Evolutionary conservation across 53 echinoderm and acorn worm species (phyloP).

Genomic region (Holothuria leucospilota): DNA sequence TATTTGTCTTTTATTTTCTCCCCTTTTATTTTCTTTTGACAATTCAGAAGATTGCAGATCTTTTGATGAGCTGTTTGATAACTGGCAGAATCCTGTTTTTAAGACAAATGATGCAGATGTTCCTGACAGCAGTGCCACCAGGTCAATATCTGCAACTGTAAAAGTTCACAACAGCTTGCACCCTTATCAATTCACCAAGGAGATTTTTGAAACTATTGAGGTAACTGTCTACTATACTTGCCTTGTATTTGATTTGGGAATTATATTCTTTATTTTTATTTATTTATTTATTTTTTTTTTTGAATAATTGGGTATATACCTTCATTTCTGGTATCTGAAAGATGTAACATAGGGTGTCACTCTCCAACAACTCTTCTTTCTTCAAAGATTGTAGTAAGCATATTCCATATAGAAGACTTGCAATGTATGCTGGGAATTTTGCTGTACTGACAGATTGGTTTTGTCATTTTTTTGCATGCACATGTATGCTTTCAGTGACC

Average conservation of each 20-base stretch:
- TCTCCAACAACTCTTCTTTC: too few relatives aligned
- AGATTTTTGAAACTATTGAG: slow-evolving; percentile 76
- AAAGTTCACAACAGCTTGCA: slow-evolving; percentile 67
- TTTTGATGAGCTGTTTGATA: slow-evolving; percentile 57
- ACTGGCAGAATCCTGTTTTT: slow-evolving; percentile 72
- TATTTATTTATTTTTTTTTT: too few relatives aligned
- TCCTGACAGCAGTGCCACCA: slow-evolving; percentile 59
- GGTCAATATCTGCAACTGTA: slow-evolving; percentile 53
- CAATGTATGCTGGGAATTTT: too few relatives aligned
- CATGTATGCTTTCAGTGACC: too few relatives aligned
- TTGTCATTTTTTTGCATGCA: too few relatives aligned
- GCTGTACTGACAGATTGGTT: too few relatives aligned
- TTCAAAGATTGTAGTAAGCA: too few relatives aligned
- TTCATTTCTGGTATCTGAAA: too few relatives aligned
- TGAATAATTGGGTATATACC: too few relatives aligned
- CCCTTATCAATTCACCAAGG: slow-evolving; percentile 90
- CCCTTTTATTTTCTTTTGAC: not conserved
- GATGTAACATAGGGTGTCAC: too few relatives aligned
- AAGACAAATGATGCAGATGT: slow-evolving; percentile 27
- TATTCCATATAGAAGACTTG: too few relatives aligned
- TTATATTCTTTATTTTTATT: not conserved
- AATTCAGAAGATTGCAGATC: not conserved
- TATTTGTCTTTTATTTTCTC: too few relatives aligned
- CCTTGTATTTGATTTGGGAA: not conserved
- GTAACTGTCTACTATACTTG: slow-evolving; percentile 35